These are phyloP conservation scores for Enteromius mattozi DNA, from an alignment of 2,797 vertebrate species.

Conservation along the genomic window DNA sequence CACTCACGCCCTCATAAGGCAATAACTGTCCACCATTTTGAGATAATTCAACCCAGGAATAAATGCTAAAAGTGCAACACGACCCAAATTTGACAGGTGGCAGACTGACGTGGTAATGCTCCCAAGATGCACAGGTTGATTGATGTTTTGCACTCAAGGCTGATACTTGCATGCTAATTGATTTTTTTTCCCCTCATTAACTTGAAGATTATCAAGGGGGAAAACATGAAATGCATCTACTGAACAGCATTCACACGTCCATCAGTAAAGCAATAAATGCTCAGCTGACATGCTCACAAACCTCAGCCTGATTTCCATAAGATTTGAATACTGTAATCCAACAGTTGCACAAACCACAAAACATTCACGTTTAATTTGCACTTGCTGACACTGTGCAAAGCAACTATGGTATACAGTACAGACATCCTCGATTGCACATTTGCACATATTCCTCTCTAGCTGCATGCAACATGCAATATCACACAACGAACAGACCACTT, in stretches of 20 bases:
- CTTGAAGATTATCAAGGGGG: conserved; percentile 10
- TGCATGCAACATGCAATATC: conserved; percentile 15
- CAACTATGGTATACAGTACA: background rate
- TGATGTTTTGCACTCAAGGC: conserved; percentile 13
- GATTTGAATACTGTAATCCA: background rate
- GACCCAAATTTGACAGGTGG: conserved; percentile 51
- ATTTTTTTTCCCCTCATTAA: background rate
- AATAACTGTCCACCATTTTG: conserved; percentile 39
- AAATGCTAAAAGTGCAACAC: conserved; percentile 31
- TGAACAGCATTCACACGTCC: background rate
- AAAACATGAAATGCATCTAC: background rate
- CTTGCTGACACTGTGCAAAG: background rate
- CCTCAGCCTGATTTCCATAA: conserved; percentile 2
- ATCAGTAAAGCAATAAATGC: background rate
- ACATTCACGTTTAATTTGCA: background rate
- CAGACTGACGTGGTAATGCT: background rate
- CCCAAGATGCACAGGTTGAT: conserved; percentile 21
- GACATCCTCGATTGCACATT: background rate
- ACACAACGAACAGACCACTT: background rate
- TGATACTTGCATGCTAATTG: conserved; percentile 2
- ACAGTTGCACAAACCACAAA: conserved; percentile 3
- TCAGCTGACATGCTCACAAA: background rate
- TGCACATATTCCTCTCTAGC: background rate
- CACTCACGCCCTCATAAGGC: conserved; percentile 38
- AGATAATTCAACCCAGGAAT: conserved; percentile 50